Conservation (phyloP, 2,888 invertebrate genomes). For the Plebejus argus region DNA sequence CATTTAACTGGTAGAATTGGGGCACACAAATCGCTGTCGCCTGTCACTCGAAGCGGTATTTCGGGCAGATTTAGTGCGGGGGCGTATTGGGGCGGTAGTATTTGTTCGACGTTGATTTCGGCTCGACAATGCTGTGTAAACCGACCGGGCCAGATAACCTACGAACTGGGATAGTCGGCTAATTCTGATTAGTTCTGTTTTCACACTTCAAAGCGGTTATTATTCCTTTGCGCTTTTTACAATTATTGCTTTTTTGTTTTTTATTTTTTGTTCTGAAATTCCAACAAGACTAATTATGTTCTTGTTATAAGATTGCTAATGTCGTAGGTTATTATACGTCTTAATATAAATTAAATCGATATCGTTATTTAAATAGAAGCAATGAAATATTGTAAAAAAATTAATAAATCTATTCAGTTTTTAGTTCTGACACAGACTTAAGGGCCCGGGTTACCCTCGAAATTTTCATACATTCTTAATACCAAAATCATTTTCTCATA, state of each 20-base stretch:
- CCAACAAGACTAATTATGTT: too few species aligned
- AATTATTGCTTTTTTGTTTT: background rate
- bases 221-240: background rate
- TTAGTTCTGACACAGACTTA: too few species aligned
- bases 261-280: too few species aligned
- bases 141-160: slow-evolving; percentile 60
- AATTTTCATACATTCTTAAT: too few species aligned
- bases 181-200: slow-evolving; percentile 41
- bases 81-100: slow-evolving; percentile 59
- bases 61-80: slow-evolving; percentile 46
- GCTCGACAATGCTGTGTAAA: slow-evolving; percentile 59
- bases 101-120: slow-evolving; percentile 68
- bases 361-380: too few species aligned
- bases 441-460: too few species aligned
- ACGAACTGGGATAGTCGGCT: slow-evolving; percentile 47
- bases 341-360: too few species aligned
- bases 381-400: too few species aligned
- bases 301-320: too few species aligned
- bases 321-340: too few species aligned
- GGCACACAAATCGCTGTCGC: slow-evolving; percentile 42
- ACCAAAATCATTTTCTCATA: too few species aligned
- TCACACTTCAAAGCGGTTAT: slow-evolving; percentile 5
- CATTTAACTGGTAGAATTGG: background rate
- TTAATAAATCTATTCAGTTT: too few species aligned
- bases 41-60: slow-evolving; percentile 42